Evolutionary conservation across 2,797 vertebrate genomes (phyloP), one percentile per base, ranked within the genome.

Genomic region (Semaprochilodus insignis): DNA sequence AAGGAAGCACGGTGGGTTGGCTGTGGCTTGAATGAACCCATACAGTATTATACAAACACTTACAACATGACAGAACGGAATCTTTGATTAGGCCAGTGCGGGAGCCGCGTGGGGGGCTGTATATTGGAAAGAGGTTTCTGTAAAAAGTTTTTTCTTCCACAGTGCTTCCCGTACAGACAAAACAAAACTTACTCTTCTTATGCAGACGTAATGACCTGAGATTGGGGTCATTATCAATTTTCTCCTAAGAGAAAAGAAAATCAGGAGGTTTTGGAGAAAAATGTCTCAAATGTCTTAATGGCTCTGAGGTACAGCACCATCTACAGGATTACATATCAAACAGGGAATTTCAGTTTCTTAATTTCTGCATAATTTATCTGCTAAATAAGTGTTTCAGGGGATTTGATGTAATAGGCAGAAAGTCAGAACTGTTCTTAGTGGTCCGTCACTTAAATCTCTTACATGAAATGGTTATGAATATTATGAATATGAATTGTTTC

Each of bases 41-140:
- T 69, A 80, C 66, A 84, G 75, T 76, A 84, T 80, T 66, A 55
- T 27, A 54, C 34, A 83, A 83, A 62, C 52, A 52, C 62, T 66
- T 11, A 40, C 59, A 75, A 54, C 71, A 80, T 54, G 73, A 78
- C 48, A 31, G 23, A 36, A 51, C 1, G 8, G 52, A 34, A 60
- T 62, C 25, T 15, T 5, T 11, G 0, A 19, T 81, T 67, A 67
- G 51, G 52, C 52, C 54, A 5, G 72, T 62, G 71, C n/a, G 67
- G 23, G 75, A 71, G 75, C 34, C 15, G 40, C 65, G 40, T 79
- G 40, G 21, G 13, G 44, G 40, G 66, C 40, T 40, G 21, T 11
- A 51, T 71, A 51, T 71, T 71, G 40, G n/a, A 25, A 48, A 71
- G 17, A 48, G n/a, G 69, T 71, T 48, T 25, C 11, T 63, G 62